Base-by-base conservation (phyloP, 1,140 invertebrate species). In the Arion vulgaris region DNA sequence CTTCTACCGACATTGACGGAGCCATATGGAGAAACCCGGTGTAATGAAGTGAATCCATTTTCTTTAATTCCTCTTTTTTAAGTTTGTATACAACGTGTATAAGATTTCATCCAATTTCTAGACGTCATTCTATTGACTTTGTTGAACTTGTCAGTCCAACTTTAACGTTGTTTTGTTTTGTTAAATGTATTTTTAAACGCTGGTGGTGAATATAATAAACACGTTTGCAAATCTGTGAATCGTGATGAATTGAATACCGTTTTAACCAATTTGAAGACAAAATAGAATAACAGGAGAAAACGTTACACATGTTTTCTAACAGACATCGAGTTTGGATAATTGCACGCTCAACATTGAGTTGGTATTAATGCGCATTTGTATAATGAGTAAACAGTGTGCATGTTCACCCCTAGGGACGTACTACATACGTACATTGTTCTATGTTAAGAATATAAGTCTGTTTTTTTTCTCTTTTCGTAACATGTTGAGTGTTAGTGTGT, bases 221-320 rank as follows among this genome's bases (percentile, higher is more conserved):
- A 57, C 11, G 62, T 66, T 66, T 66, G 62, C n/a, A 34, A 34
- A 66, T 32, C 5, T 57, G 19, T 34, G 19, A 34, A 66, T 66
- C 62, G 62, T 66, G 62, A 66, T 66, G 7, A n/a, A 66, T 66
- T 17, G 62, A 66, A 66, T 66, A 66, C 28, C 62, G 62, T 66
- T 66, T 66, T 66, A 2, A 5, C n/a, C 17, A 1, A 32, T 66
- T 66, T 66, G 17, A 66, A 66, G 19, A 66, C 17, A 32, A 11
- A 66, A 2, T 32, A 66, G n/a, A 23, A 32, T 32, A 66, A 32
- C 28, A 17, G 4, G 28, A 32, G 62, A 28, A 9, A 34, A 34
- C 7, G n/a, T 1, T 32, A 32, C n/a, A 17, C 28, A 32, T 7
- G n/a, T 66, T 66, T 7, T 66, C 4, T 32, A 32, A 66, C 19